phyloP scores from a whole-genome alignment of 1,140 invertebrate genomes.

The Prorops nasuta region DNA sequence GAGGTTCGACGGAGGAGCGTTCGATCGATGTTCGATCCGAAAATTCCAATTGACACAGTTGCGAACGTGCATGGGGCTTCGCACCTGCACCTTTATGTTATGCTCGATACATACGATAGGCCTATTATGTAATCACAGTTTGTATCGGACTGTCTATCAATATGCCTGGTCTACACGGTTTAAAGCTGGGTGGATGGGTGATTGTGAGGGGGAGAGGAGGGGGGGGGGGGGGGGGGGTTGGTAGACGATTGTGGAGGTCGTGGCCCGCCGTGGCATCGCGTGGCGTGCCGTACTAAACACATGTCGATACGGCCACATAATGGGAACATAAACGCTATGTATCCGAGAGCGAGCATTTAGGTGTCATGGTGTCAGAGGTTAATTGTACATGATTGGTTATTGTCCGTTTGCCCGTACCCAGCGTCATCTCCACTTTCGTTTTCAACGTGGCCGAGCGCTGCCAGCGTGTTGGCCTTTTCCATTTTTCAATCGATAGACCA shows the following conservation, averaged over 20 bases:
- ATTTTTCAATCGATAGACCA: slow-evolving; percentile 28
- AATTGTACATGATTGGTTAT: slow-evolving; percentile 53
- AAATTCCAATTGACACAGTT: slow-evolving; percentile 8
- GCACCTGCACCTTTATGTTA: slow-evolving; percentile 1
- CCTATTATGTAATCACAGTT: slow-evolving; percentile 40
- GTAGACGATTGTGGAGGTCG: too few species aligned
- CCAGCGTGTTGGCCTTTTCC: not conserved
- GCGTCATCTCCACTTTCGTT: slow-evolving; percentile 33
- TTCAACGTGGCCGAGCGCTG: slow-evolving; percentile 6
- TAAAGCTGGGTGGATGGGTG: too few species aligned
- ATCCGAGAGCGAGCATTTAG: slow-evolving; percentile 41
- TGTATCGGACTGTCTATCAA: slow-evolving; percentile 34
- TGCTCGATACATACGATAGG: slow-evolving; percentile 30
- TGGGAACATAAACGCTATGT: slow-evolving; percentile 49
- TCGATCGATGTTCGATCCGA: slow-evolving; percentile 3
- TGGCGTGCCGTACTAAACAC: slow-evolving; percentile 38
- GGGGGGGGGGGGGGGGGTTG: too few species aligned
- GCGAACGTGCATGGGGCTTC: slow-evolving; percentile 1
- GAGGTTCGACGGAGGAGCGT: too few species aligned
- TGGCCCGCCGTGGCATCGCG: slow-evolving; percentile 20
- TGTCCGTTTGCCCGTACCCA: slow-evolving; percentile 31
- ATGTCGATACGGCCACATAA: slow-evolving; percentile 53
- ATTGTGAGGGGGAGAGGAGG: too few species aligned
- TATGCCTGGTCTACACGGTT: slow-evolving; percentile 23
- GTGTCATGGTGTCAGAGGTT: slow-evolving; percentile 50